These are phyloP conservation scores for Hydra vulgaris DNA, from an alignment of 30 jellyfish, hydroid and myxozoan species.

Conservation along the genomic window DNA sequence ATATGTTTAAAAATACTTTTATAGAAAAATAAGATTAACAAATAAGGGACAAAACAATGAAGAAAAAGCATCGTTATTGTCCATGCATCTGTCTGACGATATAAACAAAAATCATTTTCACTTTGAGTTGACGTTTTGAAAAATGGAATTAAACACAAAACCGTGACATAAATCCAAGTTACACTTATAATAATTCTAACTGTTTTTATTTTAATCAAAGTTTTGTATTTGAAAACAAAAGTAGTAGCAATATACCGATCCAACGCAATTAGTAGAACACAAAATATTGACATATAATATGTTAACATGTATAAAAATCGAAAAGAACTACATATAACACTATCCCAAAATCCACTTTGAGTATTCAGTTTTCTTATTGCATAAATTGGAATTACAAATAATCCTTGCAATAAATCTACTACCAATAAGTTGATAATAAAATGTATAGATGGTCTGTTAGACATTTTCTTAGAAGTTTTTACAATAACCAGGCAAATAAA, in stretches of 20 bases:
- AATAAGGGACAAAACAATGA: constrained; percentile 15
- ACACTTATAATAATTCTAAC: background rate
- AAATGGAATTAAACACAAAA: constrained; percentile 17
- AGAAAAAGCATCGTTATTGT: constrained; percentile 13
- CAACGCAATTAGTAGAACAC: constrained; percentile 9
- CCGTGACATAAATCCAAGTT: constrained; percentile 7
- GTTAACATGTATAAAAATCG: constrained; percentile 32
- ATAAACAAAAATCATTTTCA: background rate
- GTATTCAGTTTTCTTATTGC: constrained; percentile 16
- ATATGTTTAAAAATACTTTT: background rate
- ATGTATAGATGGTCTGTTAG: constrained; percentile 14
- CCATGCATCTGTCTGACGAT: constrained; percentile 11
- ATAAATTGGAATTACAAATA: constrained; percentile 19
- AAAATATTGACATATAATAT: constrained; percentile 5
- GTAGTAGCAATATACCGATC: constrained; percentile 20
- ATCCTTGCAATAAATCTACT: constrained; percentile 11
- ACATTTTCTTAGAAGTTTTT: background rate
- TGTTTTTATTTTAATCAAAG: background rate
- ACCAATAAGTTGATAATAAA: constrained; percentile 7
- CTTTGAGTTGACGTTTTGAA: background rate
- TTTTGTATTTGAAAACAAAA: constrained; percentile 10
- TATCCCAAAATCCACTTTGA: background rate
- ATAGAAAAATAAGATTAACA: background rate
- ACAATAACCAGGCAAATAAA: background rate
- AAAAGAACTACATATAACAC: constrained; percentile 14